Base-by-base conservation (phyloP, 2,797 vertebrate species). In the Steatocranus sp. region DNA sequence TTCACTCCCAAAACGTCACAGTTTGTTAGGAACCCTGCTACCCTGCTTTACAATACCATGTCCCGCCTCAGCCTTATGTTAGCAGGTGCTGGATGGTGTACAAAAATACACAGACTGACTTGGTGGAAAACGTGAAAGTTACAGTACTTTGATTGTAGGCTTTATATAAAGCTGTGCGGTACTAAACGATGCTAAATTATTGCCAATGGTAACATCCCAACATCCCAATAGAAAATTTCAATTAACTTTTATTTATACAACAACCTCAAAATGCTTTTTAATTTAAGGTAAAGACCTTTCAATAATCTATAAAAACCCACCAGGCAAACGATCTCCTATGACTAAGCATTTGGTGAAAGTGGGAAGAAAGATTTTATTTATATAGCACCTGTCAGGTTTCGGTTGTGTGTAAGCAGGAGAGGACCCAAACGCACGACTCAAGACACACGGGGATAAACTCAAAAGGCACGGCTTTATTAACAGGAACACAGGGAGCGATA, bases 271-370 rank as follows among this genome's bases (percentile, higher is more conserved):
- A 32, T 58, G 15, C 54, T 58, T 58, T 58, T 58, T 32, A 11
- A 32, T 58, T 58, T 58, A 7, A 32, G 54, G 27, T 58, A 18
- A 58, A 32, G 27, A 58, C 2, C n/a, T n/a, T 50, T 32, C 27
- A 58, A 11, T 58, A 58, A 58, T 2, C 15, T 18, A 32, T 15
- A 32, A 32, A 56, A 58, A 32, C 0, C 0, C 12, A 54, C 7
- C 46, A 50, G n/a, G 2, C 49, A 50, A 50, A 50, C n/a, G 3
- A 11, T 5, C n/a, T n/a, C 9, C 48, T 50, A 10, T 1, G 4
- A 46, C 4, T 4, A 3, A 49, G 18, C 48, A 20, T 20, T 50
- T 50, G 49, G 49, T 10, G 6, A 20, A 50, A 50, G 10, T 20
- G 49, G n/a, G 49, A 50, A 50, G n/a, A 49, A 49, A n/a, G 8